These are phyloP conservation scores for Phortica variegata DNA, from an alignment of 1,140 invertebrate genomes.

Conservation along the genomic window DNA sequence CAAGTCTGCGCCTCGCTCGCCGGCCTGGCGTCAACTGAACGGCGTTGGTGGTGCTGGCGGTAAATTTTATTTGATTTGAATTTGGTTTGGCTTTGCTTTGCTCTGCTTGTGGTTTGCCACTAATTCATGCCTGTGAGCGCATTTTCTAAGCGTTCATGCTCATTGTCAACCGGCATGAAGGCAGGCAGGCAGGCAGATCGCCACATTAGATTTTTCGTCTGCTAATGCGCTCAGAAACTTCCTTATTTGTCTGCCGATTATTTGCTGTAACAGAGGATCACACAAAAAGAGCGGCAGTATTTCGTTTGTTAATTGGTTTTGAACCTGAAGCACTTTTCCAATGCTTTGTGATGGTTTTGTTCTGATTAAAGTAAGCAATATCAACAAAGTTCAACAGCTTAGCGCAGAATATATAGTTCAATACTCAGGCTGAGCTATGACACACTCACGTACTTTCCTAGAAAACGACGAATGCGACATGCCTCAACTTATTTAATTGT, in stretches of 20 bases:
- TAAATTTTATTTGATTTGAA: conserved; percentile 52
- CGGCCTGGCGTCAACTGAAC: too few relatives aligned
- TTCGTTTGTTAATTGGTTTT: conserved; percentile 47
- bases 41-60: conserved; percentile 26
- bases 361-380: conserved; percentile 29
- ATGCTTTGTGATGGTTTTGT: conserved; percentile 39
- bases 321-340: conserved; percentile 31
- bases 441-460: too few relatives aligned
- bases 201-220: too few relatives aligned
- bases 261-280: conserved; percentile 8
- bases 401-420: too few relatives aligned
- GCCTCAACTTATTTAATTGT: too few relatives aligned
- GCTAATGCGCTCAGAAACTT: conserved; percentile 25
- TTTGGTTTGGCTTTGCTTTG: conserved; percentile 23
- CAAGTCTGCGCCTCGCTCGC: conserved; percentile 14
- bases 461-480: too few relatives aligned
- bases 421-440: too few relatives aligned
- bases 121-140: conserved; percentile 27
- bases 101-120: conserved; percentile 13
- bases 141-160: conserved; percentile 1
- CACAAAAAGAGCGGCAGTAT: background rate
- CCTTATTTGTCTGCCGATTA: conserved; percentile 38
- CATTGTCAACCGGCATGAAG: background rate
- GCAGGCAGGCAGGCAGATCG: too few relatives aligned
- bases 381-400: background rate